Evolutionary conservation across 2,888 invertebrate species (phyloP), one percentile per base, ranked within the genome.

Genomic region (Noctuana brunneofusca): DNA sequence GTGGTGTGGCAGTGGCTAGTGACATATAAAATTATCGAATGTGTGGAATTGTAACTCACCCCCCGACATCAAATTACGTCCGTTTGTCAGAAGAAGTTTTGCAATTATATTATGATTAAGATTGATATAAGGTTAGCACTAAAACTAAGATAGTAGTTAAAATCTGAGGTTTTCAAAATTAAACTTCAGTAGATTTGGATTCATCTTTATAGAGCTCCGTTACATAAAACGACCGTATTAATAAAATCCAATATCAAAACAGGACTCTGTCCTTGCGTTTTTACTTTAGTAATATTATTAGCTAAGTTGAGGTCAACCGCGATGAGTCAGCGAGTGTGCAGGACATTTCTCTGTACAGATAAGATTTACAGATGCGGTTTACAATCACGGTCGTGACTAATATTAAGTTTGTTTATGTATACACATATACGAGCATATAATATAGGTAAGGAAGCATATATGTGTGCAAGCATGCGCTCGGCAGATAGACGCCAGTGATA

Each of bases 311-410:
- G 14, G 14, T 18, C 20, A 18, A 46, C 2, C 6, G 20, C 43
- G 20, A 20, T 59, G 59, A 59, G 53, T 59, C 59, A 53, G 53
- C 58, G 53, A 24, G 14, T 38, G 6, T 38, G 38, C 59, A 24
- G 53, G 59, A 53, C 59, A 59, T 59, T 49, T 38, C 50, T 18
- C 18, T 58, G 49, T 24, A 50, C 50, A 49, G 58, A 58, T 58
- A 58, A 58, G 38, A 57, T 57, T 58, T 58, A 53, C 59, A 53
- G 59, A 43, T 59, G 58, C 27, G 58, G 18, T 52, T 32, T 43
- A 27, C 59, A 43, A 58, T 52, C 58, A 58, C 50, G 41, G 58
- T n/a, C 41, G 14, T 46, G 58, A 58, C 27, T 41, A 58, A 58
- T n/a, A n/a, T n/a, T n/a, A 16, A 27, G 50, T 49, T 32, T 46